phyloP scores from a whole-genome alignment of 2,888 invertebrate genomes.

The Aphidoletes aphidimyza region DNA sequence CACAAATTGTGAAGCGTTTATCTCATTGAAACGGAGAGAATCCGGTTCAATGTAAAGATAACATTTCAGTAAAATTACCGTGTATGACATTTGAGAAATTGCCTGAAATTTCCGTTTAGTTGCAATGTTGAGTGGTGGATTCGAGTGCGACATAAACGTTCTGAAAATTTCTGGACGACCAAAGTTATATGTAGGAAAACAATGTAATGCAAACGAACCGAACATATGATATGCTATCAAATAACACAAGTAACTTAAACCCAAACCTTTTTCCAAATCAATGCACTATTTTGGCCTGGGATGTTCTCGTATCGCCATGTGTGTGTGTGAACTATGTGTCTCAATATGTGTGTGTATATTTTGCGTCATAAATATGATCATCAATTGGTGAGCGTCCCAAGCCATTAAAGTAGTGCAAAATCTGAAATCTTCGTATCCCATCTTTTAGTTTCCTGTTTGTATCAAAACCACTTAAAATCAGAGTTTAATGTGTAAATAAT shows the following conservation, averaged over 20 bases:
- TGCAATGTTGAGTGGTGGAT: too few species aligned
- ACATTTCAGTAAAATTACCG: too few species aligned
- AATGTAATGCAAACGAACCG: not conserved
- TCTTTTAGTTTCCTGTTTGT: slow-evolving; percentile 23
- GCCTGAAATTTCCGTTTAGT: too few species aligned
- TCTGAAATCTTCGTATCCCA: not conserved
- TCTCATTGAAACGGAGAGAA: too few species aligned
- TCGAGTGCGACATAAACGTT: too few species aligned
- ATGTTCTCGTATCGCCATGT: too few species aligned
- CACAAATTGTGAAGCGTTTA: not conserved
- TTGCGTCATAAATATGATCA: too few species aligned
- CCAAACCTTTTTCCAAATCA: slow-evolving; percentile 29
- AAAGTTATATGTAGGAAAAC: not conserved
- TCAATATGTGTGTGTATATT: too few species aligned
- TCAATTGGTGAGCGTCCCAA: not conserved
- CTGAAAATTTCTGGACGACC: too few species aligned
- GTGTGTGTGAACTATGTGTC: too few species aligned
- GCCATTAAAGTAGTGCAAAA: not conserved
- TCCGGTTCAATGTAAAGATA: too few species aligned
- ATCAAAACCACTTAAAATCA: slow-evolving; percentile 33
- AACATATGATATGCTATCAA: slow-evolving; percentile 3
- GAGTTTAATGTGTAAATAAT: slow-evolving; percentile 27
- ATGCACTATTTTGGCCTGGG: not conserved
- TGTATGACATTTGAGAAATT: not conserved
- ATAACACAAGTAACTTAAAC: not conserved